Evolutionary conservation across 2,888 invertebrate species (phyloP), one percentile per base, ranked within the genome.

Genomic region (Diloba caeruleocephala): DNA sequence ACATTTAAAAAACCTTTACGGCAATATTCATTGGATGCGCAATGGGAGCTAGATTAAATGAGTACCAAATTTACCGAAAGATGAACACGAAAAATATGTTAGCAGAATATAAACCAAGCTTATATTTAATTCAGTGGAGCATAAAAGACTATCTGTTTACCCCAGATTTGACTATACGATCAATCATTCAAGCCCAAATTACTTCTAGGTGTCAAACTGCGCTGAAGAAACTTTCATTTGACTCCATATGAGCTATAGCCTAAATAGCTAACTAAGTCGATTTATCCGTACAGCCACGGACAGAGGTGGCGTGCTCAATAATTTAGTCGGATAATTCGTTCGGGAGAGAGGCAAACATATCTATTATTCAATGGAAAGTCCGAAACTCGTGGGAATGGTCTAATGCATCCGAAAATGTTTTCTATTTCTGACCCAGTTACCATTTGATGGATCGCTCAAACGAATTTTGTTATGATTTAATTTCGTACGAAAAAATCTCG

Each of bases 291-390:
- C 65, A 51, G 75, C 65, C 58, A 59, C 73, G 81, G 82, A 63
- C 82, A 81, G 83, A 79, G 79, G 82, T 79, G 79, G 81, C 69
- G 74, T 77, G 76, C 75, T 90, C 84, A 88, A 91, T 91, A 90
- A 91, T 91, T 90, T 89, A 90, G 82, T 72, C 75, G 72, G 72
- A 84, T 89, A 88, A 90, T 89, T 89, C 87, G 85, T 85, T 70
- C 74, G 71, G 76, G 79, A 76, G 70, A 71, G 75, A 70, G 60
- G 66, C 71, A 62, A 64, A 58, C 50, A 58, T 70, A 90, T 92
- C 74, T 85, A 90, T 91, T 90, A 92, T 92, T 92, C 89, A 91
- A 72, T 63, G 59, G 55, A 55, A 68, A 79, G 78, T 79, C 80
- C 78, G 79, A 84, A 82, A 79, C 81, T 78, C 78, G 63, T 58